Base-by-base conservation (phyloP, 2,113 vertebrate species). In the Excalfactoria chinensis region DNA sequence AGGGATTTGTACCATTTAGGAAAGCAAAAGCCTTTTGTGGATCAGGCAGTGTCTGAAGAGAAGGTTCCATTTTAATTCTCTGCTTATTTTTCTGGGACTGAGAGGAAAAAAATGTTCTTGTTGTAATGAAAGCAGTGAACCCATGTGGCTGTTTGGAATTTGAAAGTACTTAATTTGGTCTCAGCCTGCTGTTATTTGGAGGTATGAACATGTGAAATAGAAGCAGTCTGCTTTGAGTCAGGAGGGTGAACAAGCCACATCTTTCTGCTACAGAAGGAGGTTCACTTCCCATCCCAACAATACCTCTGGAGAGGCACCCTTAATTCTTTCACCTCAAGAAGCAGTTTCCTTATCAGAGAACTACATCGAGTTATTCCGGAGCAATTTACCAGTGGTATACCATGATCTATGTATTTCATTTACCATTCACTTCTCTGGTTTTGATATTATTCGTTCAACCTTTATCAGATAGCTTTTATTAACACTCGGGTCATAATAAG, bases 11-110 rank as follows among this genome's bases (percentile, higher is more conserved):
- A 64, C 1, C 0, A 63, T 84, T 95, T 75, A 72, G 84, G 48
- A 84, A 88, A 62, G 92, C 58, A 92, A 94, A 58, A 95, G 84
- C 30, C 30, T 88, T 94, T 84, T 78, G 46, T 89, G 58, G 58
- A 62, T 43, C 62, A 72, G 83, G 53, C 66, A 87, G 62, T 86
- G 74, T 30, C 62, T 81, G 63, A 75, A 75, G 9, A 84, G 77
- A 89, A 90, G 23, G 15, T 81, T 40, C 14, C 0, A 0, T 53
- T 86, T 86, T 84, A 89, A 93, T 89, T 81, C 88, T 53, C 78
- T 60, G 66, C 62, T 84, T 78, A 11, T 84, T 82, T 92, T 93
- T 58, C 80, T 43, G 35, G 19, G 43, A 86, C 32, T 19, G 53
- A 58, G 15, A 28, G 34, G 11, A 34, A 59, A 34, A 34, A 59